Percentiles rank a stretch among this genome's conserved stretches.
Evolutionary conservation across 2,888 invertebrate genomes (phyloP).

Genomic region (Pheosia gnoma): DNA sequence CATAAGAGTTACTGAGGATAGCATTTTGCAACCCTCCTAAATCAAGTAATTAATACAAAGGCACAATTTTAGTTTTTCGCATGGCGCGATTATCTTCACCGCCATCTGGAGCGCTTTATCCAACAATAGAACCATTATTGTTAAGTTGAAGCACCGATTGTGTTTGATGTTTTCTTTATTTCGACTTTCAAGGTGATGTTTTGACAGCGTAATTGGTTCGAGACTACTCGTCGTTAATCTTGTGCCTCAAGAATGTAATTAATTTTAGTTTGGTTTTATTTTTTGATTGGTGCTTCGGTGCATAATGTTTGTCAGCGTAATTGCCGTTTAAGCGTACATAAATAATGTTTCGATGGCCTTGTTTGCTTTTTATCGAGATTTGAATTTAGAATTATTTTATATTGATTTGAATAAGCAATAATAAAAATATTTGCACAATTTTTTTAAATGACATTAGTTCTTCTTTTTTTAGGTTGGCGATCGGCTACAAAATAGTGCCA

Average conservation of each 20-base stretch:
- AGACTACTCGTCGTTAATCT: conserved; percentile 62
- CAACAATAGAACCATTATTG: conserved; percentile 75
- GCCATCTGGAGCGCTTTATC: conserved; percentile 61
- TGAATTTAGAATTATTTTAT: conserved; percentile 8
- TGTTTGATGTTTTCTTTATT: conserved; percentile 67
- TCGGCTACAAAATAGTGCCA: too few relatives aligned
- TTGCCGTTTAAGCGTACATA: conserved; percentile 33
- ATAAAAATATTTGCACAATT: background rate
- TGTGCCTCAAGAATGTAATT: conserved; percentile 54
- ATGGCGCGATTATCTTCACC: conserved; percentile 61
- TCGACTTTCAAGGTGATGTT: conserved; percentile 74
- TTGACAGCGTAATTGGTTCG: conserved; percentile 73
- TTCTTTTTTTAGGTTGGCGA: conserved; percentile 2
- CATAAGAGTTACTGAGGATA: conserved; percentile 38
- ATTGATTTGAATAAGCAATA: background rate
- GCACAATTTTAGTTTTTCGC: conserved; percentile 70
- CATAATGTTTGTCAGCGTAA: conserved; percentile 40
- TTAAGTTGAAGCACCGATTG: conserved; percentile 55
- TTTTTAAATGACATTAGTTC: conserved; percentile 35
- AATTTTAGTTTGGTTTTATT: conserved; percentile 51
- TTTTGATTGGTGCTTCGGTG: conserved; percentile 37
- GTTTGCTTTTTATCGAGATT: conserved; percentile 22
- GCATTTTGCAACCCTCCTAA: conserved; percentile 40
- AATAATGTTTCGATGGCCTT: conserved; percentile 26
- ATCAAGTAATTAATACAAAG: conserved; percentile 66